Evolutionary conservation across 2,797 vertebrate genomes (phyloP), one percentile per base, ranked within the genome.

Genomic region (Allobates femoralis): DNA sequence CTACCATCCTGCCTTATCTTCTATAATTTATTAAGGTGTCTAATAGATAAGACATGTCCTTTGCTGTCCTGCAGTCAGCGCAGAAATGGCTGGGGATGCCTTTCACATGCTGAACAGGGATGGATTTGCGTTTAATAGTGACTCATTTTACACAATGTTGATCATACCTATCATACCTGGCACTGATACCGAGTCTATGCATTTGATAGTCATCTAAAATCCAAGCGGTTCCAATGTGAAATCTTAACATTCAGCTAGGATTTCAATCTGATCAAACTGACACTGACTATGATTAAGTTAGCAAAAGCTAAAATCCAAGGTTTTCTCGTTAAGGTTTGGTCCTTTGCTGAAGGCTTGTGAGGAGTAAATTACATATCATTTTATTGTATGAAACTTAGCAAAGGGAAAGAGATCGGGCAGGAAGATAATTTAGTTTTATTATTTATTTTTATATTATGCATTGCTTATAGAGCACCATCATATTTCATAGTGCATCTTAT

Each of bases 11-110:
- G 60, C 30, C 73, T 78, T 78, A 85, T 85, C 83, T 79, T 85
- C 60, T 85, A 85, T 79, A 85, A 78, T 85, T 85, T 66, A 84
- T 84, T 76, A 84, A 84, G 75, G 74, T 85, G 83, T 85, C 83
- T 78, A 55, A 78, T 55, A 67, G 83, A 85, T 77, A 85, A 85
- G 83, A 78, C 75, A 85, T 85, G 83, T 78, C 83, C 83, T 78
- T 85, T 85, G 73, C 73, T 85, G 83, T 85, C 74, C 28, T 78
- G 83, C 41, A 67, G 83, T 8, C 75, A 66, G 56, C 41, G 64
- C 18, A 66, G 46, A 32, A 84, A 84, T 5, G 73, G 41, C 26
- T 66, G 41, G 14, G 73, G 69, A 77, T 84, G 83, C 71, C 56
- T 84, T 84, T 64, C 83, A 84, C 58, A 77, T 77, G 46, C 41